Evolutionary conservation across 92 coral and sea anemone genomes (phyloP), one percentile per base, ranked within the genome.

Genomic region (Palythoa heliodiscus): DNA sequence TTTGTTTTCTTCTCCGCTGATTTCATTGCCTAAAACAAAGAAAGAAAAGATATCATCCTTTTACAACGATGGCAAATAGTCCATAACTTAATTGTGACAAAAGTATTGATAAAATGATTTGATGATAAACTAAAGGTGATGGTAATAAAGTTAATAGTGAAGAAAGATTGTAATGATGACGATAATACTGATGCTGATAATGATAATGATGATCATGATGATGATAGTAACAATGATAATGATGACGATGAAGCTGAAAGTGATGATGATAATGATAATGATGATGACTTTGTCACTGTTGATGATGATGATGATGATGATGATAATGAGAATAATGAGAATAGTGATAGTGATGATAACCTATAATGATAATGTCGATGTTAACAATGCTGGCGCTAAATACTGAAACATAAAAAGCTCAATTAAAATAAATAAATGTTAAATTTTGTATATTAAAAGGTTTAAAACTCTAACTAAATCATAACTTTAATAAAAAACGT

Each of bases 1-100:
- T 93, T 90, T 4, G 99, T 92, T 91, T 96, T 94, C 86, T 89
- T 92, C 76, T 96, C 95, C 0, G 99, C 99, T 24, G 99, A 96
- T 85, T 96, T 96, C 61, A 96, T 87, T 37, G 99, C 99, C 97
- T 95, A 54, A 25, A 71, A 85, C 23, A 67, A 64, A 76, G 37
- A 60, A 71, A 29, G 75, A n/a, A 14, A 75, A 13, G 43, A 54
- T 22, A 12, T 47, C 35, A 10, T 72, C 4, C 15, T 19, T 57
- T 58, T 3, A 5, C 4, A 6, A n/a, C 4, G 29, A 64, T n/a
- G 12, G 19, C 17, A 14, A 58, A 14, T 14, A 11, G 19, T 5
- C 3, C 64, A 58, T 19, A 8, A 43, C 9, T 43, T 43, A 43
- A 43, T 43, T 43, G 9, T 43, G 9, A 43, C 50, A 43, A 43